Percentiles rank a stretch among this genome's conserved stretches.
These are phyloP conservation scores for Temnothorax rugatulus DNA, from an alignment of 2,888 invertebrate species.

Conservation along the genomic window DNA sequence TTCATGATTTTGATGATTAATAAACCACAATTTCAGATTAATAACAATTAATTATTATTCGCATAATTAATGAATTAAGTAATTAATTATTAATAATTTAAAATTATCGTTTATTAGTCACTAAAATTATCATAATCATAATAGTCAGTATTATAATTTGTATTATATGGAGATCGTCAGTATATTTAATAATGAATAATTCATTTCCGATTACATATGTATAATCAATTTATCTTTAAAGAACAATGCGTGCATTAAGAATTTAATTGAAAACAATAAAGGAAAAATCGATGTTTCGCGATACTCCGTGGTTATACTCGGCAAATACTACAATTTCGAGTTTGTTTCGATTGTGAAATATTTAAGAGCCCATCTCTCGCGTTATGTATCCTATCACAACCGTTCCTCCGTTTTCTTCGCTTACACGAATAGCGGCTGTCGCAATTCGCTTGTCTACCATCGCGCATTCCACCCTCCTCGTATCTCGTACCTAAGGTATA, in stretches of 20 bases:
- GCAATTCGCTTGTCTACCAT: conserved; percentile 60
- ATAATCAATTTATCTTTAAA: background rate
- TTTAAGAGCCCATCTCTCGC: conserved; percentile 35
- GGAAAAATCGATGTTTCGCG: background rate
- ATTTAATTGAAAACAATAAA: conserved; percentile 4
- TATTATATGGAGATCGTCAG: background rate
- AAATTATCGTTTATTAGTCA: conserved; percentile 37
- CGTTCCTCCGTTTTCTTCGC: conserved; percentile 17
- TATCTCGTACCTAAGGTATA: conserved; percentile 29
- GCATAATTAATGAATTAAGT: conserved; percentile 38
- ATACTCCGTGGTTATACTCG: background rate
- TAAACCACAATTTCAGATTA: conserved; percentile 8
- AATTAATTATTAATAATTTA: conserved; percentile 42
- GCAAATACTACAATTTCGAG: background rate
- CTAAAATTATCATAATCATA: conserved; percentile 34
- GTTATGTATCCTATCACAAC: conserved; percentile 10
- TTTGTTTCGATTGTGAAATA: conserved; percentile 31
- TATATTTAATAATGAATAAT: conserved; percentile 27
- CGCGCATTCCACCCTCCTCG: conserved; percentile 34
- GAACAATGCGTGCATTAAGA: background rate
- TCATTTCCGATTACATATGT: background rate
- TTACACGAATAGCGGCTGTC: conserved; percentile 40
- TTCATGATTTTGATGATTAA: background rate
- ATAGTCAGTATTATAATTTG: conserved; percentile 13
- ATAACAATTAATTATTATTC: conserved; percentile 28